These are phyloP conservation scores for Nasonia longicornis DNA, from an alignment of 1,140 invertebrate genomes.

Conservation along the genomic window DNA sequence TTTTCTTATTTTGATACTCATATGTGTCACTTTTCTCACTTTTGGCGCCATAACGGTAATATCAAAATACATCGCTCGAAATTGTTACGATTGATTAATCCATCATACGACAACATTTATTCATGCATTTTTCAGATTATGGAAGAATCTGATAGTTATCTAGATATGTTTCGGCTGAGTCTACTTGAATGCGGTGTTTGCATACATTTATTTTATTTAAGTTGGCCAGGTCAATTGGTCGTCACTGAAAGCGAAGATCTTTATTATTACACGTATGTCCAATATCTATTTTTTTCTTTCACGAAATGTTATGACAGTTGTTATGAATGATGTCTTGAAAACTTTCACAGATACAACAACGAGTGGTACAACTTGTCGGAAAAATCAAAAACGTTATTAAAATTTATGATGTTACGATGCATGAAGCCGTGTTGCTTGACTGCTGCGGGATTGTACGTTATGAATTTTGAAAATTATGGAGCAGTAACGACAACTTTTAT, in stretches of 20 bases:
- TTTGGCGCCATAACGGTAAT: not conserved
- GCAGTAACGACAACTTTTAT: not conserved
- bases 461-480: not conserved
- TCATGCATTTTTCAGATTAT: not conserved
- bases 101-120: not conserved
- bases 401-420: not conserved
- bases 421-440: not conserved
- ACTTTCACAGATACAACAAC: not conserved
- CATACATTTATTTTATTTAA: not conserved
- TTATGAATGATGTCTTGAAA: not conserved
- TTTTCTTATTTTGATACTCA: not conserved
- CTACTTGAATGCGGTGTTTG: not conserved
- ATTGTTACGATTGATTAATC: not conserved
- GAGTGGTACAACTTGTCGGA: not conserved
- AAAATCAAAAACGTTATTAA: not conserved
- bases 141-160: not conserved
- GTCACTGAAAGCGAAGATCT: not conserved
- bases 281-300: not conserved
- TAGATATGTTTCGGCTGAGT: not conserved
- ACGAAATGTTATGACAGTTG: not conserved
- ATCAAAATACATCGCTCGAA: not conserved
- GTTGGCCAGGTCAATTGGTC: conserved; percentile 5
- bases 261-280: not conserved
- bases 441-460: not conserved
- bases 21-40: not conserved